Conservation (phyloP, 2,888 invertebrate species). For the Drosophila tripunctata region DNA sequence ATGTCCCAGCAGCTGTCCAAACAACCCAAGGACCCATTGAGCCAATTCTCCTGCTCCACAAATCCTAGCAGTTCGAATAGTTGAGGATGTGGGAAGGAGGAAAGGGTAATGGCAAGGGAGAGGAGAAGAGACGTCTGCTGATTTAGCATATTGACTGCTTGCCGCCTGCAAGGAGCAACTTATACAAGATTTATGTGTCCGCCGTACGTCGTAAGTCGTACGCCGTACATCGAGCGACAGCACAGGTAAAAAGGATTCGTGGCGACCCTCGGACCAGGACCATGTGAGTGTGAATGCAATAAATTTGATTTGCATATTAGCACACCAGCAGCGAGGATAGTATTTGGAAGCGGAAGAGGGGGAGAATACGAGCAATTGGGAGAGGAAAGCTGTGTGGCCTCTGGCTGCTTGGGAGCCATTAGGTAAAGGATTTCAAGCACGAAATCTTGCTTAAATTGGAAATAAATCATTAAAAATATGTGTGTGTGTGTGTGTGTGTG, state of each 20-base stretch:
- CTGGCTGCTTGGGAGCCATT: conserved; percentile 47
- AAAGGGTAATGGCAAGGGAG: not conserved
- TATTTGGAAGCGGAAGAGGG: not conserved
- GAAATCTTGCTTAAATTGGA: conserved; percentile 76
- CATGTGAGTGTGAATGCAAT: conserved; percentile 60
- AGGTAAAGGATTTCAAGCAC: conserved; percentile 69
- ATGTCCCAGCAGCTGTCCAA: conserved; percentile 78
- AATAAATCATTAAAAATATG: conserved; percentile 82
- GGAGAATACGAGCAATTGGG: conserved; percentile 5
- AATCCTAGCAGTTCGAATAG: conserved; percentile 1
- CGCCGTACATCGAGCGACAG: conserved; percentile 65
- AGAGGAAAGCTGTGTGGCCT: not conserved
- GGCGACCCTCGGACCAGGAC: conserved; percentile 45
- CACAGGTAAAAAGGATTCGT: conserved; percentile 75
- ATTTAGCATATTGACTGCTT: conserved; percentile 79
- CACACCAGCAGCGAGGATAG: conserved; percentile 50
- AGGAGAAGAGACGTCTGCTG: conserved; percentile 56
- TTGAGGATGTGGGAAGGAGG: not conserved
- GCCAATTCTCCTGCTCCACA: not conserved
- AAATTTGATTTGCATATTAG: conserved; percentile 81
- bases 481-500: too few species aligned
- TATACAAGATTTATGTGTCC: conserved; percentile 81
- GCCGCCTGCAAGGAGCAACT: conserved; percentile 68
- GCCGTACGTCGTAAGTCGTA: conserved; percentile 48
- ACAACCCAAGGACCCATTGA: conserved; percentile 33